Evolutionary conservation across 2,797 vertebrate species (phyloP), one percentile per base, ranked within the genome.

Genomic region (Rallus crepitans): DNA sequence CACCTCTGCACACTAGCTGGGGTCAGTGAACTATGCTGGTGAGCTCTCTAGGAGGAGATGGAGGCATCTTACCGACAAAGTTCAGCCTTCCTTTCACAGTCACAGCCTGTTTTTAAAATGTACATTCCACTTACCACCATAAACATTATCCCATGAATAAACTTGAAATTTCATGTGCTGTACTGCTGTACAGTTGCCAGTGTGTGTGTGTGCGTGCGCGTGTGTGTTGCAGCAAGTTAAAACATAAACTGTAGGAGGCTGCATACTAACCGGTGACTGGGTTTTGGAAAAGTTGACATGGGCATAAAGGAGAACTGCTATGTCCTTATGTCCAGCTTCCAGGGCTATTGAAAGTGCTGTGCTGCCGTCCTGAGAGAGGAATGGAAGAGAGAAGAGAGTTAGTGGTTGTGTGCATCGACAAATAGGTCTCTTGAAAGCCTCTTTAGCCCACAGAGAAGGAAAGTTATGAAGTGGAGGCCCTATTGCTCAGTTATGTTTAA

Each of bases 311-410:
- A 99, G 97, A 97, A 99, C 98, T 0, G 99, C 99, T 50, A 99
- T 99, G 97, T 99, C 99, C 95, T 99, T 99, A 97, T 99, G 99
- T 96, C 99, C 99, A 1, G 99, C 99, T 95, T 99, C 99, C 98
- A 99, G 98, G 95, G 99, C 99, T 80, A 99, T 99, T 15, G 99
- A 99, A 98, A 99, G 98, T 19, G 99, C 99, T 9, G 98, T 99
- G 90, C 99, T 99, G 97, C 99, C 99, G 89, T 99, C 99, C 99
- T 99, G 90, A 14, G 66, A 95, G 52, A 6, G 42, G 25, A 83
- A 93, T 19, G n/a, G 27, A 94, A 84, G 70, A 57, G 93, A 63
- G 12, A 56, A 47, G 63, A 72, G 13, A 42, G 68, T 71, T 69
- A 28, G 57, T 66, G 66, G 17, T 55, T 40, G 35, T 61, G 31